Conservation (phyloP, 2,888 invertebrate genomes). For the Bombyx huttoni region DNA sequence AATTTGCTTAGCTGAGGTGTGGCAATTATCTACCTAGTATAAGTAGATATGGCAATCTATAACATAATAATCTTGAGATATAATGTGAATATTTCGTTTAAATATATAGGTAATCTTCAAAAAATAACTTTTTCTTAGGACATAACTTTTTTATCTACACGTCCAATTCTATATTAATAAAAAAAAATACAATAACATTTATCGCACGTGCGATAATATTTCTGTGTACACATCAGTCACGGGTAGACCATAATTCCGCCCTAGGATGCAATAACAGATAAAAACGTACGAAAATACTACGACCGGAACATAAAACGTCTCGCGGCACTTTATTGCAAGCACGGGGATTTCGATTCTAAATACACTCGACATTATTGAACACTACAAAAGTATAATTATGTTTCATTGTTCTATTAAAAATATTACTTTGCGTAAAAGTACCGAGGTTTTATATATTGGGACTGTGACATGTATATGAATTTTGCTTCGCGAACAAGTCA, state of each 20-base stretch:
- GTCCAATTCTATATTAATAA: constrained; percentile 8
- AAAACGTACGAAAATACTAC: constrained; percentile 38
- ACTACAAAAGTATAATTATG: too few species aligned
- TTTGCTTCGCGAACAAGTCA: too few species aligned
- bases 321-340: constrained; percentile 36
- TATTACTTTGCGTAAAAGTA: too few species aligned
- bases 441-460: too few species aligned
- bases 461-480: too few species aligned
- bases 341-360: constrained; percentile 1
- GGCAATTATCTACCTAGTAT: too few species aligned
- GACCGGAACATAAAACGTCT: constrained; percentile 38
- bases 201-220: constrained; percentile 28
- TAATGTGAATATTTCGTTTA: too few species aligned
- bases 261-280: constrained; percentile 56
- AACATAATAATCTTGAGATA: too few species aligned
- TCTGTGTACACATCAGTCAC: constrained; percentile 38
- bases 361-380: not conserved
- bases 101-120: not conserved
- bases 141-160: not conserved
- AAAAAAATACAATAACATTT: constrained; percentile 24
- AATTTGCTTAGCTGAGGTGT: too few species aligned
- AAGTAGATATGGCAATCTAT: too few species aligned
- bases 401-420: too few species aligned
- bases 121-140: not conserved
- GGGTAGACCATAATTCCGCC: constrained; percentile 29